Percentiles rank a stretch among this genome's conserved stretches.
These are phyloP conservation scores for Aleiodes leptofemur DNA, from an alignment of 2,888 invertebrate species.

Conservation along the genomic window DNA sequence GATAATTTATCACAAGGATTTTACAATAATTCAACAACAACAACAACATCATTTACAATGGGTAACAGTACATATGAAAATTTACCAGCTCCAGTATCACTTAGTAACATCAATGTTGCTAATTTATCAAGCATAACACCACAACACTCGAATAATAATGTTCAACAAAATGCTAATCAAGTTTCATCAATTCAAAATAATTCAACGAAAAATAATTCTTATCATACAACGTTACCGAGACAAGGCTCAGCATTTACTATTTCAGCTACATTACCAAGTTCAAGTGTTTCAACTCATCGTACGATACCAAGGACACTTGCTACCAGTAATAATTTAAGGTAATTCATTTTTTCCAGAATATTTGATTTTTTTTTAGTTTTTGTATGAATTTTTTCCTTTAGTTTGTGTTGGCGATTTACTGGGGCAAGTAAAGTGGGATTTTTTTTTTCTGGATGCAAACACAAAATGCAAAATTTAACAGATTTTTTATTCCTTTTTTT, in stretches of 20 bases:
- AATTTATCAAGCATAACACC: slow-evolving; percentile 21
- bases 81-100: slow-evolving; percentile 63
- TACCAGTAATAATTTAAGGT: slow-evolving; percentile 63
- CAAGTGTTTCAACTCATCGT: slow-evolving; percentile 76
- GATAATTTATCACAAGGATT: slow-evolving; percentile 60
- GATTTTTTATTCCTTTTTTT: too few relatives aligned
- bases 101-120: slow-evolving; percentile 33
- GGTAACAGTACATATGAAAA: slow-evolving; percentile 71
- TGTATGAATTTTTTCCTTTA: too few relatives aligned
- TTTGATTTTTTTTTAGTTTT: too few relatives aligned
- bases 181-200: slow-evolving; percentile 15
- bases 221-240: slow-evolving; percentile 75
- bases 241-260: slow-evolving; percentile 73
- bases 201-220: slow-evolving; percentile 57
- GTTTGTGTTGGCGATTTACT: too few relatives aligned
- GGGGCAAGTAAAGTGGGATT: too few relatives aligned
- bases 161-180: neutral
- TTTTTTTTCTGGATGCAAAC: too few relatives aligned
- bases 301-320: slow-evolving; percentile 77
- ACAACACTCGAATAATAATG: slow-evolving; percentile 20
- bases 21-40: slow-evolving; percentile 66
- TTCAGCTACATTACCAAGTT: slow-evolving; percentile 72
- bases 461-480: too few relatives aligned
- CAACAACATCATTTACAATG: slow-evolving; percentile 67
- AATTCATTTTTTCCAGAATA: too few relatives aligned